Base-by-base conservation (phyloP, 2,797 vertebrate genomes). In the Cirrhinus molitorella region DNA sequence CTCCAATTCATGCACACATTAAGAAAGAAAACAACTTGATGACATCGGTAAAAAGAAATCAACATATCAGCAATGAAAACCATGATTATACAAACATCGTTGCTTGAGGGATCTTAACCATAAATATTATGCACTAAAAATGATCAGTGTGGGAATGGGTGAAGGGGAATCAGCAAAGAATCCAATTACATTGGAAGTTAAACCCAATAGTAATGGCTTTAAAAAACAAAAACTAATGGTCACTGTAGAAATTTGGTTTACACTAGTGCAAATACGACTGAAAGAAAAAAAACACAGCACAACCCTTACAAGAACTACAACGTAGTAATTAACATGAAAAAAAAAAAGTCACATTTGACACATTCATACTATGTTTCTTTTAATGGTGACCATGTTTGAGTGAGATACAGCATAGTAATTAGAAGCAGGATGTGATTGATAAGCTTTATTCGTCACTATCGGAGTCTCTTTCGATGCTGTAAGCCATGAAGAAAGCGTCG, bases 401-500 rank as follows among this genome's bases (percentile, higher is more conserved):
- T 61, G 68, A 70, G 49, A 40, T 57, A 57, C 68, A 82, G 80
- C 78, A 81, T 75, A 74, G 19, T 49, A 59, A 87, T 51, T 55
- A 49, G 37, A 76, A 68, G 51, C 34, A 72, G 83, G 21, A 78
- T 86, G 83, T 80, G 88, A 92, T 89, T 90, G 88, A 84, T 90
- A 80, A 86, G 89, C 80, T 87, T 95, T 96, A 97, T 80, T 98
- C 97, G 73, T 98, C 97, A 65, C 96, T 96, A 14, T 96, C 96
- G 83, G 96, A 97, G 92, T 97, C 98, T 94, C 96, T 96, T 94
- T 99, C 98, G 74, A 99, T 97, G 25, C 96, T 97, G 95, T 98
- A 99, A 95, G 96, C 97, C 98, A 99, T 99, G 95, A 99, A 99
- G 96, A 98, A 97, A 95, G 97, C 97, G 59, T 99, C 98, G 85